Evolutionary conservation across 2,888 invertebrate species (phyloP), one percentile per base, ranked within the genome.

Genomic region (Drosophila borealis): DNA sequence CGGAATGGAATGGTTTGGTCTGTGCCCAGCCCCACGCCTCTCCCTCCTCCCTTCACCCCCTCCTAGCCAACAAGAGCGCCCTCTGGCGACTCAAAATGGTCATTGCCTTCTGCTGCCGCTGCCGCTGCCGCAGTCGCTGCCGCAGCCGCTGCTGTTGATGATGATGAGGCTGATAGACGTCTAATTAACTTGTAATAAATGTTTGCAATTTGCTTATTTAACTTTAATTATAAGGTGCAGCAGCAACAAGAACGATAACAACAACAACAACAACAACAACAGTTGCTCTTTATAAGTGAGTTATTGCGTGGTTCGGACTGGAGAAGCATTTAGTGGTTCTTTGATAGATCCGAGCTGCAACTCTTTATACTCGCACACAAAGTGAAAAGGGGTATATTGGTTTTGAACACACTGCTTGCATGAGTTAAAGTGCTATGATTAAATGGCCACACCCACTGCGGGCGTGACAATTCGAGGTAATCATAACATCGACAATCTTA

Each of bases 171-270:
- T 78, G 87, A 84, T 84, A 73, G 84, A 77, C 76, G 81, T 80
- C 83, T 89, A 89, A 87, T 87, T 88, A 84, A 84, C 80, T 87
- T 85, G 89, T 87, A 89, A 88, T 87, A 87, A 86, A 89, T 86
- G 89, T 63, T 78, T 74, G 81, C 89, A 81, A 89, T 89, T 89
- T 87, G 70, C 85, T 81, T 86, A 78, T 84, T 89, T 88, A 81
- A 78, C 74, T 86, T 84, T 89, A 89, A 89, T 86, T 87, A 87
- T 65, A 76, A 66, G 71, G 74, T 72, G 72, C 76, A 78, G 74
- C 71, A 46, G n/a, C 62, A 63, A 37, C 50, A 51, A 37, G 46
- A 41, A 55, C 70, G 37, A 56, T 25, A 50, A 25, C 29, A 48
- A 51, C 39, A 59, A 37, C 17, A 42, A 19, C 60, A 54, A 54